Percentiles rank a stretch among this genome's conserved stretches.
Conservation (phyloP, 2,888 invertebrate genomes). For the Chrysodeixis includens region DNA sequence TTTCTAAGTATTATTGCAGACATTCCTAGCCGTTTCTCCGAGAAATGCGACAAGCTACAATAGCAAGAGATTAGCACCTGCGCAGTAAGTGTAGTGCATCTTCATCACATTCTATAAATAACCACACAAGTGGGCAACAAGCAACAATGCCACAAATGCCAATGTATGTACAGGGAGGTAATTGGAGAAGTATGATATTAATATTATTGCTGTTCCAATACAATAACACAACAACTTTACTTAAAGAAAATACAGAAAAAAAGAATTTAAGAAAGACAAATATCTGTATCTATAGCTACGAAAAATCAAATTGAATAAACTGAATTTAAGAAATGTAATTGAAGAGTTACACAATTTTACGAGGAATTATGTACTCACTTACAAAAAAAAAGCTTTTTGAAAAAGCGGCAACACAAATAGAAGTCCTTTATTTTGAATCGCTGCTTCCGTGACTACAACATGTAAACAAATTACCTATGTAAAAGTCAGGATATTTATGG, state of each 20-base stretch:
- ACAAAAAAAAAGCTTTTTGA: neutral
- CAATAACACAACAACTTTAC: neutral
- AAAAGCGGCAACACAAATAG: neutral
- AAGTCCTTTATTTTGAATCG: neutral
- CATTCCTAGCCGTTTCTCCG: constrained; percentile 4
- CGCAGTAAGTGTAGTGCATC: constrained; percentile 23
- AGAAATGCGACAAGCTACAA: constrained; percentile 1
- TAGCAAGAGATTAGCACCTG: constrained; percentile 17
- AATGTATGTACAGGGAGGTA: constrained; percentile 13
- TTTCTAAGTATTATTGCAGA: constrained; percentile 1
- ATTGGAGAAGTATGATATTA: constrained; percentile 33
- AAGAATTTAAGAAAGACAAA: no score
- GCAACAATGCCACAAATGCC: constrained; percentile 39
- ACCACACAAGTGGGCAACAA: constrained; percentile 24
- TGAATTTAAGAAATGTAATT: no score
- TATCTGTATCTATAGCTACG: no score
- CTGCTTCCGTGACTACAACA: neutral
- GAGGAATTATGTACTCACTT: no score
- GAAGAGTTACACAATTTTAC: no score
- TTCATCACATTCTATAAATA: constrained; percentile 31
- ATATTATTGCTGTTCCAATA: neutral
- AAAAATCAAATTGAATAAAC: no score
- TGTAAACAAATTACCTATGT: neutral
- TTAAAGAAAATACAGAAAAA: no score
- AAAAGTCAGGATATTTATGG: neutral